Evolutionary conservation across 2,113 vertebrate genomes (phyloP).

Genomic region (Tenebrosternarchus preto): DNA sequence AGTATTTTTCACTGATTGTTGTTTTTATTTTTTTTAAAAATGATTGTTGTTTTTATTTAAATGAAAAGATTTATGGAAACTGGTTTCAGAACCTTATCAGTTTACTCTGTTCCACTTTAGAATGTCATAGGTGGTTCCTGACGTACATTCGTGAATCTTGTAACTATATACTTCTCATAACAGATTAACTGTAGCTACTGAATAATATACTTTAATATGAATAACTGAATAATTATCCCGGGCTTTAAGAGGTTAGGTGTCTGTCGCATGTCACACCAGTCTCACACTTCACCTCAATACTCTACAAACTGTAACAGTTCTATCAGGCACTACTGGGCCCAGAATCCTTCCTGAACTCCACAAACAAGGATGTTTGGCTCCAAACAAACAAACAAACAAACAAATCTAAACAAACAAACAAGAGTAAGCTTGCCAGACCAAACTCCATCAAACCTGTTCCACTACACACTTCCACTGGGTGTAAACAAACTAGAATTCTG

Average conservation of each 20-base stretch:
- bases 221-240: no score
- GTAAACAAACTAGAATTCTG: constrained; percentile 44
- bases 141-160: no score
- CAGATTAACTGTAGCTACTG: no score
- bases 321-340: not conserved
- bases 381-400: constrained; percentile 28
- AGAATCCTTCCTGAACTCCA: constrained; percentile 32
- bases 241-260: no score
- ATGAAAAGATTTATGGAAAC: constrained; percentile 3
- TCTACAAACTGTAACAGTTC: constrained; percentile 8
- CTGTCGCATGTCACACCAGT: no score
- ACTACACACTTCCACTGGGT: constrained; percentile 25
- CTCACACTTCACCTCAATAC: not conserved
- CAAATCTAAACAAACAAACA: not conserved
- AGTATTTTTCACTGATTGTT: not conserved
- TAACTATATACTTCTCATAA: no score
- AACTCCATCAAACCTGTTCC: constrained; percentile 19
- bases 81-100: not conserved
- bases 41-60: not conserved
- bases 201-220: no score
- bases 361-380: constrained; percentile 28
- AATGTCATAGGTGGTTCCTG: no score
- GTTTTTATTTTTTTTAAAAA: no score
- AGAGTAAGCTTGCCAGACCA: constrained; percentile 23
- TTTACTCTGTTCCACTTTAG: no score